Evolutionary conservation across 1,140 invertebrate genomes (phyloP).

Genomic region (Pseudomyrmex cubaensis): DNA sequence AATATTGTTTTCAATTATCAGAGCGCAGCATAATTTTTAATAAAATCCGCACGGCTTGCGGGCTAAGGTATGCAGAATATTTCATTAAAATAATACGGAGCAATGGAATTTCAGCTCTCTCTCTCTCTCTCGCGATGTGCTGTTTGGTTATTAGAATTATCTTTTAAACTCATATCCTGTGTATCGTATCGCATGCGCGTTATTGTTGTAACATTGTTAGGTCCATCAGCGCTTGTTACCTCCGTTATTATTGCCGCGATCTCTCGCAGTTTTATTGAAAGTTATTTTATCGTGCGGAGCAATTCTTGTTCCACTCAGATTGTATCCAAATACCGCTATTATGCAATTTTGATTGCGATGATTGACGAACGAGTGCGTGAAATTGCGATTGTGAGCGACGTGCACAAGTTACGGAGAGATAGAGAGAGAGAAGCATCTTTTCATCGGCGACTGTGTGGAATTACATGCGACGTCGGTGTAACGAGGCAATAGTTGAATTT

Average conservation of each 20-base stretch:
- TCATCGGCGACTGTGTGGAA: slow-evolving; percentile 27
- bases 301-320: slow-evolving; percentile 14
- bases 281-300: too few relatives aligned
- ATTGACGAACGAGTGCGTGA: slow-evolving; percentile 18
- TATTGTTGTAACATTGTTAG: too few relatives aligned
- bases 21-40: too few relatives aligned
- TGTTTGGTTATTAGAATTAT: neutral
- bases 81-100: neutral
- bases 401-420: slow-evolving; percentile 13
- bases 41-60: too few relatives aligned
- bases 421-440: slow-evolving; percentile 13
- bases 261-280: too few relatives aligned
- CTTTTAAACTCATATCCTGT: neutral
- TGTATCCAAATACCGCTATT: slow-evolving; percentile 1
- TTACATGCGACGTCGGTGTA: slow-evolving; percentile 55
- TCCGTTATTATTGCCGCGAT: too few relatives aligned
- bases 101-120: neutral
- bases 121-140: too few relatives aligned
- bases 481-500: slow-evolving; percentile 73
- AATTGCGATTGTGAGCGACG: slow-evolving; percentile 26
- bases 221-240: too few relatives aligned
- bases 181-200: too few relatives aligned
- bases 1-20: too few relatives aligned
- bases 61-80: too few relatives aligned
- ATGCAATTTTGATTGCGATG: slow-evolving; percentile 32